Evolutionary conservation across 1,140 invertebrate species (phyloP), one percentile per base, ranked within the genome.

Genomic region (Drosophila sproati): DNA sequence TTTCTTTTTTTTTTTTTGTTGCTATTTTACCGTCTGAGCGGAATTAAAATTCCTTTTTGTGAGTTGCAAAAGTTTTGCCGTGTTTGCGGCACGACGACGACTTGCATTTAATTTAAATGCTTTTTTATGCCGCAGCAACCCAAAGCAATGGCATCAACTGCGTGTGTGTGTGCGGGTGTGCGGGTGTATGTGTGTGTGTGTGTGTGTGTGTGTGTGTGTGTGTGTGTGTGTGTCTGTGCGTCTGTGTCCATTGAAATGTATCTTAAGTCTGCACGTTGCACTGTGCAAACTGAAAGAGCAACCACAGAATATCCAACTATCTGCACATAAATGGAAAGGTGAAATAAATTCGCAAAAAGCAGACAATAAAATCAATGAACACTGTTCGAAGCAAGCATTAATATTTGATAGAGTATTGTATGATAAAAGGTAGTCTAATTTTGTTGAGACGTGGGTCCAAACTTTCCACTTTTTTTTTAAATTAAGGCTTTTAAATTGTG

Each of bases 101-200:
- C 62, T 70, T 82, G 76, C 76, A 76, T 82, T 82, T 82, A 82
- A 82, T 82, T 82, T 82, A 71, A 82, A 77, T 68, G 66, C 52
- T 79, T 78, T 82, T 64, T 56, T 62, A 59, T 59, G 48, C 70
- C 41, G 2, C 56, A 56, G 56, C 20, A 20, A 45, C 56, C 10
- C 10, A 41, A 45, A 59, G 55, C 39, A 43, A 4, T 45, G 55
- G 52, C 52, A 54, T 32, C 35, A 20, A 12, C 34, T 31, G 37
- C n/a, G 5, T 55, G 12, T 39, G 35, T 29, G 35, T 41, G 20
- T 56, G 28, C 28, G 4, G 5, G 47, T 48, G 34, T 35, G 1
- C 60, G 77, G 68, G 48, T 79, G 77, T 79, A 77, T 39, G n/a
- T 54, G 31, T 43, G 48, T 35, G 47, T 54, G 34, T 66, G 77